phyloP scores from a whole-genome alignment of 2,113 vertebrate genomes.

The Sapajus apella region DNA sequence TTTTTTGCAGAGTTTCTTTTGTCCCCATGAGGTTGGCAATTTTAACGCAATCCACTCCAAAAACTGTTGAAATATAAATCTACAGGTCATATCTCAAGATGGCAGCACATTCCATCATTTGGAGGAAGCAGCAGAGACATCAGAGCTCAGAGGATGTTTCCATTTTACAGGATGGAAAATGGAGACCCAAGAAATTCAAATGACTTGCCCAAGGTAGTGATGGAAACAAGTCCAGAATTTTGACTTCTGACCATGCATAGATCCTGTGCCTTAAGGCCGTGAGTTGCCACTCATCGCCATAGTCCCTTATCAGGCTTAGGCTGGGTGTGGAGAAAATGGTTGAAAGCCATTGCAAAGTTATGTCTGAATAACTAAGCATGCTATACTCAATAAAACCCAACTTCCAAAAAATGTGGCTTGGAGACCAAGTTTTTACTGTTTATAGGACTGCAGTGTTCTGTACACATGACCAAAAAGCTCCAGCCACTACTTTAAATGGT shows the following conservation, averaged over 20 bases:
- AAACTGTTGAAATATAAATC: not conserved
- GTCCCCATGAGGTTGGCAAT: not conserved
- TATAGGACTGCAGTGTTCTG: not conserved
- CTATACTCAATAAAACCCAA: not conserved
- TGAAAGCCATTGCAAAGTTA: too few relatives aligned
- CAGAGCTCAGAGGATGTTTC: not conserved
- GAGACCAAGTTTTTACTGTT: not conserved
- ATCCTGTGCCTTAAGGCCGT: not conserved
- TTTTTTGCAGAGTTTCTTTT: not conserved
- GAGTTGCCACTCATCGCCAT: not conserved
- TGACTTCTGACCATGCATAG: not conserved
- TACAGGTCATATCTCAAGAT: not conserved
- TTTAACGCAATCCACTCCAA: not conserved
- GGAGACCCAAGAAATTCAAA: not conserved
- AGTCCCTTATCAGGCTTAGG: not conserved
- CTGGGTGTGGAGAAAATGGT: not conserved
- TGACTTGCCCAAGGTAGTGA: not conserved
- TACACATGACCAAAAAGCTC: not conserved
- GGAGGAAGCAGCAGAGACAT: not conserved
- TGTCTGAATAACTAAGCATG: not conserved
- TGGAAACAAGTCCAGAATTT: not conserved
- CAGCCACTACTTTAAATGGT: rapidly evolving
- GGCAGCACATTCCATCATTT: not conserved
- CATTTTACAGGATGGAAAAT: not conserved
- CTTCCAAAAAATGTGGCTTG: not conserved